These are phyloP conservation scores for Phasianus colchicus DNA, from an alignment of 2,113 vertebrate species.

Conservation along the genomic window DNA sequence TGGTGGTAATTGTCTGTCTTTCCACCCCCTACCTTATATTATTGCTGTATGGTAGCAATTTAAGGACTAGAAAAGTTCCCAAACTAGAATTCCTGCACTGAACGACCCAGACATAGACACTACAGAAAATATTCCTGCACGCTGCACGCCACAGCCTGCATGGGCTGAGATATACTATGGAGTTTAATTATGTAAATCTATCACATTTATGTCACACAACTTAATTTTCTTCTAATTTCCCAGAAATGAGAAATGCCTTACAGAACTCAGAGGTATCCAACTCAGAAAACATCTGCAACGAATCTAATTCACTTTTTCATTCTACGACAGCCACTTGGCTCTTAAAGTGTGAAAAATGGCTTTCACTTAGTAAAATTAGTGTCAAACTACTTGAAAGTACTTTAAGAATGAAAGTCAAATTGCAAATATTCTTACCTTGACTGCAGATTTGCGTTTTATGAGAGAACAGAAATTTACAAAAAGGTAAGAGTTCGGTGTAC, in stretches of 20 bases:
- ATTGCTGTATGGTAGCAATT: slow-evolving; percentile 56
- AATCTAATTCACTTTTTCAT: slow-evolving; percentile 11
- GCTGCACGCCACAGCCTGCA: not conserved
- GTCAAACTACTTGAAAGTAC: slow-evolving; percentile 31
- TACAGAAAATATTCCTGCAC: not conserved
- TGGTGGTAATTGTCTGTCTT: slow-evolving; percentile 44
- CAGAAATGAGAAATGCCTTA: not conserved
- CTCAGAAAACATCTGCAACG: slow-evolving; percentile 58
- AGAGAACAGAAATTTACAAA: not conserved
- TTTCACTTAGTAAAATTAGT: slow-evolving; percentile 13
- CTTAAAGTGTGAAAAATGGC: slow-evolving; percentile 49
- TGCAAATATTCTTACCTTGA: slow-evolving; percentile 11
- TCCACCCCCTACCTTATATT: slow-evolving; percentile 25
- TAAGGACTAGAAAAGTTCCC: slow-evolving; percentile 36
- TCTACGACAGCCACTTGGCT: slow-evolving; percentile 30
- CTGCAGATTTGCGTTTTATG: slow-evolving; percentile 6
- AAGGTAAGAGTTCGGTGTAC: not conserved
- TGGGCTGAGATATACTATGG: not conserved
- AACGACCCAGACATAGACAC: not conserved
- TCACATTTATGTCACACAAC: not conserved
- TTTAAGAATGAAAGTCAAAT: slow-evolving; percentile 4
- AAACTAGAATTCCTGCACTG: slow-evolving; percentile 18
- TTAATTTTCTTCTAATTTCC: slow-evolving; percentile 19
- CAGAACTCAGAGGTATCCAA: not conserved
- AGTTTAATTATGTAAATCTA: slow-evolving; percentile 28